Evolutionary conservation across 1,140 invertebrate genomes (phyloP).

Genomic region (Orchesella cincta): DNA sequence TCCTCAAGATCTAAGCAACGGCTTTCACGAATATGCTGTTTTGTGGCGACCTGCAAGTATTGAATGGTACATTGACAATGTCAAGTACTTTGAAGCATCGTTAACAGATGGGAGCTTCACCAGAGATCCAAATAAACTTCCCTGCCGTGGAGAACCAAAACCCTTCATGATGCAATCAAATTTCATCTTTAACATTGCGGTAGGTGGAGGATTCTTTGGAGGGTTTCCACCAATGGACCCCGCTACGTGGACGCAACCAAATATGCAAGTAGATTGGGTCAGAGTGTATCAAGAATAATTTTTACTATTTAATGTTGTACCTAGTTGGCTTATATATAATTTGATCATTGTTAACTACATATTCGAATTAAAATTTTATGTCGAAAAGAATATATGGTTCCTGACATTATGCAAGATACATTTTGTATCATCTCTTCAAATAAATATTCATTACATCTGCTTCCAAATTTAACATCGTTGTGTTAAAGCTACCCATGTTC

Average conservation of each 20-base stretch:
- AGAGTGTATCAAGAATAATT: conserved; percentile 45
- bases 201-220: conserved; percentile 38
- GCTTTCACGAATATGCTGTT: conserved; percentile 47
- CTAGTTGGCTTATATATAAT: too few species aligned
- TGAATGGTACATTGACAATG: conserved; percentile 48
- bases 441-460: too few species aligned
- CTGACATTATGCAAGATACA: too few species aligned
- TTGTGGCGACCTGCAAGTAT: conserved; percentile 42
- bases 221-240: conserved; percentile 16
- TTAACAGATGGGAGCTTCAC: conserved; percentile 36
- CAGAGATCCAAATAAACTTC: conserved; percentile 27
- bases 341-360: too few species aligned
- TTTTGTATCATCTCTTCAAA: too few species aligned
- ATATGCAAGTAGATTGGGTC: conserved; percentile 47
- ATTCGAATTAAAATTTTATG: too few species aligned
- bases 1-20: conserved; percentile 33
- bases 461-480: too few species aligned
- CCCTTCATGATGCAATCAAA: conserved; percentile 30
- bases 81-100: conserved; percentile 33
- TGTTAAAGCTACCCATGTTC: too few species aligned
- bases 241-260: conserved; percentile 40
- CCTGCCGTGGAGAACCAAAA: conserved; percentile 24
- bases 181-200: conserved; percentile 41
- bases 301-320: too few species aligned
- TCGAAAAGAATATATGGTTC: too few species aligned